Conservation (phyloP, 2,113 vertebrate species). For the Asarcornis scutulata region DNA sequence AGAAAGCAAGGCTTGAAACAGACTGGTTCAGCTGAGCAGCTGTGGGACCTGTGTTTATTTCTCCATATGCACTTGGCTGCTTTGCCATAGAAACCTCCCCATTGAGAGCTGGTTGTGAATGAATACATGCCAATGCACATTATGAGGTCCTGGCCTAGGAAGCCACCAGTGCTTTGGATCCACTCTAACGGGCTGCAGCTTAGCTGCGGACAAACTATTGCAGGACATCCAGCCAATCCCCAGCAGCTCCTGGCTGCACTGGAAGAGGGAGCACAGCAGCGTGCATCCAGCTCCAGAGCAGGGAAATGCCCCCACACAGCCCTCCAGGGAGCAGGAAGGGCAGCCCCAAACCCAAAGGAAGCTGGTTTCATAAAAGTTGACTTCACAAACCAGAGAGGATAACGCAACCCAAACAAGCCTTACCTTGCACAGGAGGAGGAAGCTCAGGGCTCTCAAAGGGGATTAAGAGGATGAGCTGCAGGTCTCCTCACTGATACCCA, state of each 20-base stretch:
- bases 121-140: not conserved
- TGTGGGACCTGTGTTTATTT: not conserved
- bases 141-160: not conserved
- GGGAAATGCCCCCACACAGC: not conserved
- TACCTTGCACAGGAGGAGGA: not conserved
- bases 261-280: not conserved
- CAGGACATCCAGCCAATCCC: not conserved
- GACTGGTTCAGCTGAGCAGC: not conserved
- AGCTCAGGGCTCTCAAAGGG: not conserved
- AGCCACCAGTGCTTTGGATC: not conserved
- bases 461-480: not conserved
- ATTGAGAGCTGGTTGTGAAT: not conserved
- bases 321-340: not conserved
- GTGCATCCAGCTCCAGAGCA: not conserved
- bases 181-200: not conserved
- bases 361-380: not conserved
- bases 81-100: not conserved
- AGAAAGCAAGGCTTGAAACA: not conserved
- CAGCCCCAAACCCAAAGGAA: not conserved
- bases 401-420: not conserved
- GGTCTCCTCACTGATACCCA: not conserved
- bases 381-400: not conserved
- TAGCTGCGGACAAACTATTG: not conserved
- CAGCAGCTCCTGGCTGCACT: not conserved
- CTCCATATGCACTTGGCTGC: not conserved